These are phyloP conservation scores for Aptenodytes patagonicus DNA, from an alignment of 2,113 vertebrate genomes.

Conservation along the genomic window DNA sequence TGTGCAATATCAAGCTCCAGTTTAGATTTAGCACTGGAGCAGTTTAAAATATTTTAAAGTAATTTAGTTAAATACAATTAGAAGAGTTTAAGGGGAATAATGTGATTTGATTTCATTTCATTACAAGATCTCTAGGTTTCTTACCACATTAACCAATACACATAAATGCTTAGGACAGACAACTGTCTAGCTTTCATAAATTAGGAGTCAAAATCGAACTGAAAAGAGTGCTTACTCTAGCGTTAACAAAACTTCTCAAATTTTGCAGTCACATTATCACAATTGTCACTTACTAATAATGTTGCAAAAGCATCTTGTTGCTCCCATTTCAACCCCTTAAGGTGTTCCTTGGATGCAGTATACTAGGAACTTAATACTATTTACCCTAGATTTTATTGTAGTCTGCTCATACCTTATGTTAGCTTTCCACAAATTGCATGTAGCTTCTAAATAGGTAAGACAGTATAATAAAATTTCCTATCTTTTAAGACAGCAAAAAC, in stretches of 20 bases:
- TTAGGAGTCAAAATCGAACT: neutral
- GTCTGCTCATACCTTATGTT: neutral
- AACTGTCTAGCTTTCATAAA: neutral
- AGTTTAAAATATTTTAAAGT: neutral
- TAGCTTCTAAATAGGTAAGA: neutral
- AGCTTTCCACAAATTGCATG: neutral
- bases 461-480: neutral
- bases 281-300: neutral
- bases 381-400: neutral
- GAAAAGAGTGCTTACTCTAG: neutral
- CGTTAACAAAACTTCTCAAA: neutral
- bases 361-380: neutral
- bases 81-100: neutral
- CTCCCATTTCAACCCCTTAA: neutral
- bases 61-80: neutral
- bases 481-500: neutral
- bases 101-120: neutral
- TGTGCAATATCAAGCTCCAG: neutral
- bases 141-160: neutral
- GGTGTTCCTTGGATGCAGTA: neutral
- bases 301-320: neutral
- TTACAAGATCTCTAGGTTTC: neutral
- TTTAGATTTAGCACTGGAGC: neutral
- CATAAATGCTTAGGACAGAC: neutral
- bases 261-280: neutral